phyloP scores from a whole-genome alignment of 2,888 invertebrate genomes.

The Zaprionus lineosus region DNA sequence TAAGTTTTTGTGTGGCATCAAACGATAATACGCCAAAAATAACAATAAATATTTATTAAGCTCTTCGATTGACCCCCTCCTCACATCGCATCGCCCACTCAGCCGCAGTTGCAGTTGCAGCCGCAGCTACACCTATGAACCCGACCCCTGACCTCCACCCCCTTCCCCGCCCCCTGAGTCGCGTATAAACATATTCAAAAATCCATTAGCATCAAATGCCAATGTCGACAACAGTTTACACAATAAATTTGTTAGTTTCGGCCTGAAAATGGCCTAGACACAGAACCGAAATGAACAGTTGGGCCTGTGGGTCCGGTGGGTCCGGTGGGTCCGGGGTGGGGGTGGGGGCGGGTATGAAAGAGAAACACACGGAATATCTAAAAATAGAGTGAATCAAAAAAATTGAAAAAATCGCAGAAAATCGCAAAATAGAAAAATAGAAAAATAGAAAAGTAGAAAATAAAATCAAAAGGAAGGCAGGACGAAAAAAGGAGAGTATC shows the following conservation, averaged over 20 bases:
- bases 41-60: slow-evolving; percentile 72
- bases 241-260: slow-evolving; percentile 55
- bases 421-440: background rate
- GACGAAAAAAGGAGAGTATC: background rate
- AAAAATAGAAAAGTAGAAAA: slow-evolving; percentile 3
- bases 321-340: background rate
- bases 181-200: slow-evolving; percentile 63
- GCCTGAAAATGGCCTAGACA: slow-evolving; percentile 18
- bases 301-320: slow-evolving; percentile 20
- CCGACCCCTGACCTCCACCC: no score
- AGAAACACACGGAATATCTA: no score
- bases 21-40: slow-evolving; percentile 15
- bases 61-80: no score
- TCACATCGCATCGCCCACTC: no score
- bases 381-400: no score
- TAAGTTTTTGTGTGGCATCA: background rate
- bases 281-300: slow-evolving; percentile 13
- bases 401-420: no score
- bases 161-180: no score
- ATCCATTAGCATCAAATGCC: slow-evolving; percentile 49
- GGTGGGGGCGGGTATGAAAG: background rate
- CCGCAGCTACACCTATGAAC: no score
- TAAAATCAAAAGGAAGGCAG: background rate
- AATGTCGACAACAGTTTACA: slow-evolving; percentile 62
- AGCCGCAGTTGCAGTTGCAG: no score